Evolutionary conservation across 2,888 invertebrate species (phyloP).

Genomic region (Seira ritae): DNA sequence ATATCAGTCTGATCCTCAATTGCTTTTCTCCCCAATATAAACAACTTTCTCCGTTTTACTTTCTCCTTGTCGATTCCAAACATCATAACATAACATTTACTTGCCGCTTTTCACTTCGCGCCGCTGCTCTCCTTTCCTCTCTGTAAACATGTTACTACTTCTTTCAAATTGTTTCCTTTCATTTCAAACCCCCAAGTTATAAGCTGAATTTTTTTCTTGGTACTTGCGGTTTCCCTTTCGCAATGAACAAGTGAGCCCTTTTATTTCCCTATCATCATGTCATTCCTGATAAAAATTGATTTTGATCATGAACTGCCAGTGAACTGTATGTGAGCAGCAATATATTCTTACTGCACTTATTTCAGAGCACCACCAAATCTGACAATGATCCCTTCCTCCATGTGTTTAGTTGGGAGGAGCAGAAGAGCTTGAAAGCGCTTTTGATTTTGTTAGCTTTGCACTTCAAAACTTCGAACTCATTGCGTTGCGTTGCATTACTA

Average conservation of each 20-base stretch:
- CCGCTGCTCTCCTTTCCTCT: not conserved
- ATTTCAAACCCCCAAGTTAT: not conserved
- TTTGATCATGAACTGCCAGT: not conserved
- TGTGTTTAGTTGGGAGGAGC: not conserved
- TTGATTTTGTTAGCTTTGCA: slow-evolving; percentile 33
- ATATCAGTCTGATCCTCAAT: slow-evolving; percentile 13
- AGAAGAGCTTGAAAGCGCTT: slow-evolving; percentile 2
- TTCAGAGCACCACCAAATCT: not conserved
- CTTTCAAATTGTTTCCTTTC: slow-evolving; percentile 14
- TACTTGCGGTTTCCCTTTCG: not conserved
- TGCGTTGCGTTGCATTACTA: too few relatives aligned
- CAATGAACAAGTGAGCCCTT: not conserved
- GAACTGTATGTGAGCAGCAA: not conserved
- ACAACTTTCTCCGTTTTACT: not conserved
- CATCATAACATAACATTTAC: not conserved
- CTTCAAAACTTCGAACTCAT: slow-evolving; percentile 10
- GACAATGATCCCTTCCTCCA: not conserved
- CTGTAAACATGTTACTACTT: not conserved
- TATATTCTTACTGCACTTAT: not conserved
- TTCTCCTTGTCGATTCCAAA: slow-evolving; percentile 2
- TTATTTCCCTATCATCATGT: slow-evolving; percentile 2
- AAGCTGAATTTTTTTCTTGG: not conserved
- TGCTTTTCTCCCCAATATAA: slow-evolving; percentile 2
- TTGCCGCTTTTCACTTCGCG: too few relatives aligned
- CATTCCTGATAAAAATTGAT: not conserved